These are phyloP conservation scores for Lithophane ornitopus DNA, from an alignment of 2,888 invertebrate genomes.

Conservation along the genomic window DNA sequence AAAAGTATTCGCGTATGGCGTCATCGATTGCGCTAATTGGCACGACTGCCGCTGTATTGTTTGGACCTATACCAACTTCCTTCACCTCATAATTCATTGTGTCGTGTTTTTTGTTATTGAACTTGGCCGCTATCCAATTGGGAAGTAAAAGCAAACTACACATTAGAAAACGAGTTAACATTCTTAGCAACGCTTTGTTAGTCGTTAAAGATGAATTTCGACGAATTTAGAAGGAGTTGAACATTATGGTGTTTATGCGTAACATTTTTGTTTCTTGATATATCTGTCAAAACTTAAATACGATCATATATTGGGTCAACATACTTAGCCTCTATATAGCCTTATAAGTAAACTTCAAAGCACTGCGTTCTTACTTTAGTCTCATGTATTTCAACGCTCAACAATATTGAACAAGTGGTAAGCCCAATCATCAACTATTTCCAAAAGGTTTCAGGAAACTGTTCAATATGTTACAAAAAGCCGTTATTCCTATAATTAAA, in stretches of 20 bases:
- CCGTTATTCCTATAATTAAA: neutral
- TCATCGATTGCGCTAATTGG: slow-evolving; percentile 62
- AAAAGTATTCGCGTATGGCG: slow-evolving; percentile 51
- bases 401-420: neutral
- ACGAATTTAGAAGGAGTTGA: neutral
- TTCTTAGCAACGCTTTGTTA: slow-evolving; percentile 15
- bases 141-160: slow-evolving; percentile 45
- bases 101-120: slow-evolving; percentile 59
- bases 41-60: slow-evolving; percentile 51
- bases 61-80: slow-evolving; percentile 69
- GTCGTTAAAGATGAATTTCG: slow-evolving; percentile 23
- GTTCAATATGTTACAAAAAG: neutral
- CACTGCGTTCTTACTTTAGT: neutral
- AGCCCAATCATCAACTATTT: neutral
- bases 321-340: neutral
- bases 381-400: too few species aligned
- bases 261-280: slow-evolving; percentile 1
- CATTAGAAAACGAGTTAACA: slow-evolving; percentile 52
- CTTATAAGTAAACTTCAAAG: neutral
- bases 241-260: neutral
- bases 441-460: neutral
- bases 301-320: neutral
- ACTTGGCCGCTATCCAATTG: slow-evolving; percentile 62
- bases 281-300: neutral
- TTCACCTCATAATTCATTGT: slow-evolving; percentile 65